Evolutionary conservation across 2,888 invertebrate genomes (phyloP).

Genomic region (Phlogophora meticulosa): DNA sequence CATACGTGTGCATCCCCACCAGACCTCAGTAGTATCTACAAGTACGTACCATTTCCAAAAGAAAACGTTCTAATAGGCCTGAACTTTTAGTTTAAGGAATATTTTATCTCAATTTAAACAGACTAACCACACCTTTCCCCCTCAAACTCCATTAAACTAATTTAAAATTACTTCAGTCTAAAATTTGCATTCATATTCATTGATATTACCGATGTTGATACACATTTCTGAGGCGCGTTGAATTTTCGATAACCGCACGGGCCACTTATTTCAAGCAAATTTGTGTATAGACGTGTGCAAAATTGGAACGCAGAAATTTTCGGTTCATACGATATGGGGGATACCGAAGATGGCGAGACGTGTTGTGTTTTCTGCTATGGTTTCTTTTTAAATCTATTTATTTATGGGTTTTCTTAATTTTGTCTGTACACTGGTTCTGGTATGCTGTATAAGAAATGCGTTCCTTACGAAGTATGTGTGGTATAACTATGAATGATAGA

Average conservation of each 20-base stretch:
- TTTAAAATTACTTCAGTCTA: constrained; percentile 35
- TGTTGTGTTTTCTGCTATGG: constrained; percentile 3
- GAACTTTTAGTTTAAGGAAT: no score
- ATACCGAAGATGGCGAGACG: constrained; percentile 36
- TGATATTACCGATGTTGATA: constrained; percentile 65
- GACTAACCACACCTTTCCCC: not conserved
- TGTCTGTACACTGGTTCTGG: not conserved
- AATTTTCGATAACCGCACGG: constrained; percentile 81
- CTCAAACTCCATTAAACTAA: constrained; percentile 24
- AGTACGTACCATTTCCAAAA: no score
- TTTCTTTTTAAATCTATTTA: constrained; percentile 40
- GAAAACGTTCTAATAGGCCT: no score
- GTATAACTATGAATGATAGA: no score
- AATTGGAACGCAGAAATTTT: constrained; percentile 76
- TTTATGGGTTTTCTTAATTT: constrained; percentile 5
- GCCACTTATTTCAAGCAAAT: constrained; percentile 82
- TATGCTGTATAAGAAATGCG: no score
- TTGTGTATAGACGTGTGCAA: constrained; percentile 80
- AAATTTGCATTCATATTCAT: constrained; percentile 43
- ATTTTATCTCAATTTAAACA: not conserved
- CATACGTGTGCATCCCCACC: no score
- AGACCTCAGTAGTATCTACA: no score
- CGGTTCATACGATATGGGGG: constrained; percentile 51
- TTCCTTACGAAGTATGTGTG: no score
- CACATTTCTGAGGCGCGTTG: constrained; percentile 69